Evolutionary conservation across 2,797 vertebrate species (phyloP), one percentile per base, ranked within the genome.

Genomic region (Urosaurus nigricauda): DNA sequence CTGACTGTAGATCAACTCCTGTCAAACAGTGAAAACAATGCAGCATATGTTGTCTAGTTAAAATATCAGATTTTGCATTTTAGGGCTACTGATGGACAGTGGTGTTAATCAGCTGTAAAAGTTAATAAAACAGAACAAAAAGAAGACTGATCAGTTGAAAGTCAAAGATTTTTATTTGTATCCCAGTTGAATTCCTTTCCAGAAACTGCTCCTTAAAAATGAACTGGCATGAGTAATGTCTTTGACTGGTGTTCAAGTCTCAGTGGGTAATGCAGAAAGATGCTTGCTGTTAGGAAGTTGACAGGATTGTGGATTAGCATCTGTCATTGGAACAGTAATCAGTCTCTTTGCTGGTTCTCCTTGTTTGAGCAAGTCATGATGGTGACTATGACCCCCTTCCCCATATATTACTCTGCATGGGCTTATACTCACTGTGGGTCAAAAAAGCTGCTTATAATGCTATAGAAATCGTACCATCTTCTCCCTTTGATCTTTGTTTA

Each of bases 141-240:
- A 89, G 35, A n/a, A 77, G 47, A 51, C 53, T 74, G 21, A 68
- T 16, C 32, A 17, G 17, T 71, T 77, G 79, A 77, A 37, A 78
- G 53, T 32, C 26, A 74, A 51, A 56, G 68, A 43, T 82, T 65
- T 89, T 77, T 77, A 56, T 77, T 40, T 86, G 8, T 70, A 60
- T 78, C 84, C 51, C 63, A 65, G 9, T 5, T 88, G 83, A 82
- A 56, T 82, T 85, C 43, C 26, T 37, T 37, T 79, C 74, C 32
- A 87, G 73, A 86, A 83, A 58, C 63, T 51, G 60, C 26, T 84
- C 81, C 53, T 79, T 84, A 87, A 84, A 78, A 68, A 88, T 82
- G 86, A 88, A 88, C 71, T 88, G 86, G 79, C 71, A 85, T 90
- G 60, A 90, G 60, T 87, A 88, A 88, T 84, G 79, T 43, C 56